Evolutionary conservation across 2,113 vertebrate species (phyloP).

Genomic region (Eudyptes chrysolophus): DNA sequence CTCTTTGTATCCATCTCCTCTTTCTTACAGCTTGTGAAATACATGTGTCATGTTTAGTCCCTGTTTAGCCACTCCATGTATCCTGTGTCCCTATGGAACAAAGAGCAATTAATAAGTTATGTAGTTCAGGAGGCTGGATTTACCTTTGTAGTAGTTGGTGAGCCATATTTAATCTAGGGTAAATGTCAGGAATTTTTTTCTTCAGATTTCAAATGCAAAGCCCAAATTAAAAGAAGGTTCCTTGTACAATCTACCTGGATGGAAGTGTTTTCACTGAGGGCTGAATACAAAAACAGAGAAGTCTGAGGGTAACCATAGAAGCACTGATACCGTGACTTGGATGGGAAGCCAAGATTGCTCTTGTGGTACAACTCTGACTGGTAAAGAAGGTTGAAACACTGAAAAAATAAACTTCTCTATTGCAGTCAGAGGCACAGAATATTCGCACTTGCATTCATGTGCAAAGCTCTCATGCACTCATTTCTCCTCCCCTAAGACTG

Average conservation of each 20-base stretch:
- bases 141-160: not conserved
- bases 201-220: not conserved
- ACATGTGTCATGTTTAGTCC: not conserved
- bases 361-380: not conserved
- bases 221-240: not conserved
- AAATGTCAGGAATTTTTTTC: not conserved
- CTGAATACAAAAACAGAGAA: not conserved
- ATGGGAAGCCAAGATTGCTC: not conserved
- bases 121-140: not conserved
- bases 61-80: not conserved
- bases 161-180: not conserved
- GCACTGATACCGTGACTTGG: not conserved
- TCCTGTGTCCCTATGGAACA: accelerated
- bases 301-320: not conserved
- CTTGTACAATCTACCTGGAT: not conserved
- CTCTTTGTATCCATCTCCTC: not conserved
- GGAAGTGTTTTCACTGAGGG: not conserved
- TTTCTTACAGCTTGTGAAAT: not conserved
- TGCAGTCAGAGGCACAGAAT: not conserved
- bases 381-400: not conserved
- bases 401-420: not conserved
- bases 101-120: not conserved
- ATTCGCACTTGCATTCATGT: not conserved
- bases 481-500: not conserved
- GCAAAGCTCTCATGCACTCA: not conserved